Evolutionary conservation across 2,797 vertebrate species (phyloP).

Genomic region (Esox masquinongy): DNA sequence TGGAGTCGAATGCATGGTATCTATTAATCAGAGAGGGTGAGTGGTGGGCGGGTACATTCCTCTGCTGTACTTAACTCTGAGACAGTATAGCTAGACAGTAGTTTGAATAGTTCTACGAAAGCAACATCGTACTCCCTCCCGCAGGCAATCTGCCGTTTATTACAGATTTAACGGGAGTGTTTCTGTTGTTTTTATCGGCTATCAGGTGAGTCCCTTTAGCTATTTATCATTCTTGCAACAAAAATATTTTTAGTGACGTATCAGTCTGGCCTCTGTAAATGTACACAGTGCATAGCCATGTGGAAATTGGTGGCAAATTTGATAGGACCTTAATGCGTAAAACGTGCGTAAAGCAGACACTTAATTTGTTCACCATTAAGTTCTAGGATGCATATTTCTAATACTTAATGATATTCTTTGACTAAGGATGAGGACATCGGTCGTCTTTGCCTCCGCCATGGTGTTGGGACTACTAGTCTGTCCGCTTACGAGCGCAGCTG

Average conservation of each 20-base stretch:
- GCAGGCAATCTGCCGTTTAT: neutral
- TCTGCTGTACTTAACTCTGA: neutral
- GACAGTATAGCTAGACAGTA: conserved; percentile 22
- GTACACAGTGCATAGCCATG: neutral
- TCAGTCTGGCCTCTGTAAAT: neutral
- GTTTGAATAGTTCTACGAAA: conserved; percentile 16
- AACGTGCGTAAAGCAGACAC: conserved; percentile 47
- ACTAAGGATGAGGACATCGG: conserved; percentile 44
- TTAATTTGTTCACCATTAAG: neutral
- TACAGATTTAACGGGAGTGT: neutral
- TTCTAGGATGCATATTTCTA: neutral
- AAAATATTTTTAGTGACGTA: neutral
- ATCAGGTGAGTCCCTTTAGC: conserved; percentile 45
- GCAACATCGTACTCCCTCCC: neutral
- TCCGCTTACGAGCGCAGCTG: conserved; percentile 67
- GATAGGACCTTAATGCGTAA: conserved; percentile 30
- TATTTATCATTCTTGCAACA: neutral
- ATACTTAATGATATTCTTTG: neutral
- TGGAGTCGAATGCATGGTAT: neutral
- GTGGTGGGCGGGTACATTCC: conserved; percentile 49
- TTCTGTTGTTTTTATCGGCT: neutral
- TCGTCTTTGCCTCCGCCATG: conserved; percentile 52
- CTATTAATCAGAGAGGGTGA: conserved; percentile 17
- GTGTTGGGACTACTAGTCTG: conserved; percentile 76
- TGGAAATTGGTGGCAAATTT: neutral